phyloP scores from a whole-genome alignment of 1,140 invertebrate genomes.

The Panulirus ornatus region DNA sequence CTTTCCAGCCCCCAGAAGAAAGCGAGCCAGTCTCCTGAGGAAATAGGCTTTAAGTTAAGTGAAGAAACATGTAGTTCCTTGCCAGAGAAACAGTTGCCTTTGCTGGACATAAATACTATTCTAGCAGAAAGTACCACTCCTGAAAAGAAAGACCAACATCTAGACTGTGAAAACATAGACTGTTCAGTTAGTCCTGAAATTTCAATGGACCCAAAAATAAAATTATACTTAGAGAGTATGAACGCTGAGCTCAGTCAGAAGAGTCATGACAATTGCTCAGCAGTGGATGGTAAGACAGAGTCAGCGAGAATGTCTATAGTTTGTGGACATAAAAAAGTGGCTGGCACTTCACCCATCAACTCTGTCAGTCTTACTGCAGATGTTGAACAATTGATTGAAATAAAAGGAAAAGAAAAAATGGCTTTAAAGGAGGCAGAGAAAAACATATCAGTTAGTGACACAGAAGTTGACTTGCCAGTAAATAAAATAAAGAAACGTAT shows the following conservation, averaged over 20 bases:
- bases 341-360: background rate
- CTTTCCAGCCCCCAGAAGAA: constrained; percentile 21
- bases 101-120: background rate
- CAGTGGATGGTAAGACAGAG: background rate
- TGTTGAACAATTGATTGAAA: background rate
- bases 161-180: background rate
- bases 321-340: background rate
- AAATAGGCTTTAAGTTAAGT: background rate
- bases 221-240: constrained; percentile 24
- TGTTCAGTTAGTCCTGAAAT: constrained; percentile 47
- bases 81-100: background rate
- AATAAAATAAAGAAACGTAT: background rate
- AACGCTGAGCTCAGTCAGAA: background rate
- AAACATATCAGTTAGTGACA: background rate
- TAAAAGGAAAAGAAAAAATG: background rate
- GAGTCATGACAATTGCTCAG: background rate
- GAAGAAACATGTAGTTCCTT: background rate
- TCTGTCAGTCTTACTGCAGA: background rate
- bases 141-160: background rate
- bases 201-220: constrained; percentile 31
- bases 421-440: background rate
- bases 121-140: constrained; percentile 2
- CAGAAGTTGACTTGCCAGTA: background rate
- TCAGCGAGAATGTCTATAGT: no score
- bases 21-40: background rate